A percentile compares a stretch with the other conserved stretches of the same genome.
phyloP scores from a whole-genome alignment of 2,888 invertebrate species.

The Eupeodes luniger region DNA sequence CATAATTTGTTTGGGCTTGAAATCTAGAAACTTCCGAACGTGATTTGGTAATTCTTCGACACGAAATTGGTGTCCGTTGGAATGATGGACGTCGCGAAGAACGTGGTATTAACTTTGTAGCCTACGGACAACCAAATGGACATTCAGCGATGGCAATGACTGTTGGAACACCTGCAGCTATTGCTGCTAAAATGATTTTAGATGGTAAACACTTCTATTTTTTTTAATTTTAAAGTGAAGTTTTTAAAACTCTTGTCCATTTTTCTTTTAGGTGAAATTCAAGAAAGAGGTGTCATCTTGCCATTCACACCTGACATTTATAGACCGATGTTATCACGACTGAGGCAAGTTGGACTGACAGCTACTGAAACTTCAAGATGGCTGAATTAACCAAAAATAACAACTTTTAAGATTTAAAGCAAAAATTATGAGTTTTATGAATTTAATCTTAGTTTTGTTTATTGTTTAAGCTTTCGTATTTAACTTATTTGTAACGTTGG shows the following conservation, averaged over 20 bases:
- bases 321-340: constrained; percentile 93
- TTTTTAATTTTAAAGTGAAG: rapidly evolving
- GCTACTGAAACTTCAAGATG: constrained; percentile 88
- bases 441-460: constrained; percentile 5
- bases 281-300: constrained; percentile 95
- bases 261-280: constrained; percentile 90
- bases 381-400: constrained; percentile 77
- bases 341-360: constrained; percentile 93
- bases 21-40: constrained; percentile 90
- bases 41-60: constrained; percentile 96
- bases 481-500: constrained; percentile 8
- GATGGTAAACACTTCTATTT: constrained; percentile 86
- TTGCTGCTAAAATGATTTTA: constrained; percentile 98
- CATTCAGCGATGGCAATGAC: constrained; percentile 98
- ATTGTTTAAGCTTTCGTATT: neutral
- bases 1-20: constrained; percentile 21
- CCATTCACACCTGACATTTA: constrained; percentile 97
- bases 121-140: constrained; percentile 92
- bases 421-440: neutral
- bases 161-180: constrained; percentile 96
- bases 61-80: constrained; percentile 97
- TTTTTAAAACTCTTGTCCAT: neutral
- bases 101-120: constrained; percentile 93
- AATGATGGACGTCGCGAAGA: constrained; percentile 93
- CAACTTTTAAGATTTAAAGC: neutral